These are phyloP conservation scores for Blennius ocellaris DNA, from an alignment of 2,113 vertebrate genomes.

Conservation along the genomic window DNA sequence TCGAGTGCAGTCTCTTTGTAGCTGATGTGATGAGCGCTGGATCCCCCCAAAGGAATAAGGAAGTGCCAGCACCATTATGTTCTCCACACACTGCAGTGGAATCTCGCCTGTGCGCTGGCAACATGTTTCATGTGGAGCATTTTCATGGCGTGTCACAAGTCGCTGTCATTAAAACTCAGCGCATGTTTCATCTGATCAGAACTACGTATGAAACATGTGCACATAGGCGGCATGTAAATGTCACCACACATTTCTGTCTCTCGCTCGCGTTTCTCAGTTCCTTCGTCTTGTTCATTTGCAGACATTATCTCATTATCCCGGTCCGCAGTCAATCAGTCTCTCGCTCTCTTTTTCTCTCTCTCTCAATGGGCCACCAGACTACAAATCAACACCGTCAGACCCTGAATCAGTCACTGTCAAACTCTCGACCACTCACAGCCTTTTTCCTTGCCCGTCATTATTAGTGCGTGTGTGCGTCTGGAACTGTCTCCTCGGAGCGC, in stretches of 20 bases:
- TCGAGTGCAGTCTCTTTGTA: not conserved
- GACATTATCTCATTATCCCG: conserved; percentile 58
- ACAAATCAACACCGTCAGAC: conserved; percentile 50
- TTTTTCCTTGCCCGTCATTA: conserved; percentile 52
- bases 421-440: conserved; percentile 27
- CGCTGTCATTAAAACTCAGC: conserved; percentile 23
- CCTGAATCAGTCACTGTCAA: conserved; percentile 40
- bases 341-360: not conserved
- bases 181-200: conserved; percentile 24
- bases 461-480: conserved; percentile 6
- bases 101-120: conserved; percentile 5
- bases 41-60: not conserved
- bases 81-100: conserved; percentile 1
- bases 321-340: conserved; percentile 34
- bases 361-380: conserved; percentile 26
- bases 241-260: conserved; percentile 32
- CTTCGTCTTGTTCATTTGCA: conserved; percentile 32
- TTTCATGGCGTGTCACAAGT: conserved; percentile 24
- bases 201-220: conserved; percentile 8
- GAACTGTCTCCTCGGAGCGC: too few relatives aligned
- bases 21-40: not conserved
- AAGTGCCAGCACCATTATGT: conserved; percentile 2
- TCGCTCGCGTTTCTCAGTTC: not conserved
- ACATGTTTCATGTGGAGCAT: conserved; percentile 21
- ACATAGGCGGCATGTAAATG: conserved; percentile 5